Conservation (phyloP, 2,113 vertebrate species). For the Columba janthina region DNA sequence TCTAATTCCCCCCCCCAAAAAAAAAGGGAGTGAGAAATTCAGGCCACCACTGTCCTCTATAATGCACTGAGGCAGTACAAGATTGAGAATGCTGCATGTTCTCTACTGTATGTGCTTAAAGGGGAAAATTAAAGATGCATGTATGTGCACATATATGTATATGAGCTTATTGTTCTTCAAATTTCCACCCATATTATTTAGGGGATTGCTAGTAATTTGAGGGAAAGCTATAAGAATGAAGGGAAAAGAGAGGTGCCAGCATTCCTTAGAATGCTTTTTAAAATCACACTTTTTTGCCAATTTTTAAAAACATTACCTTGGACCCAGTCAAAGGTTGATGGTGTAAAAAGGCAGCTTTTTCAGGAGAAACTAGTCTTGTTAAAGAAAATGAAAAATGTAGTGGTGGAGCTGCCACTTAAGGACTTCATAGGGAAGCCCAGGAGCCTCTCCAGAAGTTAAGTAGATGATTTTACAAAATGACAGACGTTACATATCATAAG, state of each 20-base stretch:
- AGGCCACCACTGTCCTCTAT: not conserved
- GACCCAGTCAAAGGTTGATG: not conserved
- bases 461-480: constrained; percentile 21
- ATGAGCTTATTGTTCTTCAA: not conserved
- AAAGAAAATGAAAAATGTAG: not conserved
- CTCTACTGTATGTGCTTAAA: not conserved
- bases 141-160: not conserved
- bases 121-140: not conserved
- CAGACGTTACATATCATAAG: not conserved
- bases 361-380: not conserved
- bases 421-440: constrained; percentile 16
- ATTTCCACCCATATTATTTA: not conserved
- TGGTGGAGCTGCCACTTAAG: constrained; percentile 3
- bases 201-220: not conserved
- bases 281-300: not conserved
- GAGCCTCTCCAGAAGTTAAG: constrained; percentile 48
- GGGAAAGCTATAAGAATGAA: not conserved
- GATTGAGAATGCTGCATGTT: not conserved
- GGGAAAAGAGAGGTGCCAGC: not conserved
- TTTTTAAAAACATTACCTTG: not conserved
- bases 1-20: not conserved
- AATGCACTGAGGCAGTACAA: not conserved
- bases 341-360: not conserved
- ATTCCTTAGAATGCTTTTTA: not conserved
- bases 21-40: not conserved